Evolutionary conservation across 2,113 vertebrate genomes (phyloP).

Genomic region (Phodopus roborovskii): DNA sequence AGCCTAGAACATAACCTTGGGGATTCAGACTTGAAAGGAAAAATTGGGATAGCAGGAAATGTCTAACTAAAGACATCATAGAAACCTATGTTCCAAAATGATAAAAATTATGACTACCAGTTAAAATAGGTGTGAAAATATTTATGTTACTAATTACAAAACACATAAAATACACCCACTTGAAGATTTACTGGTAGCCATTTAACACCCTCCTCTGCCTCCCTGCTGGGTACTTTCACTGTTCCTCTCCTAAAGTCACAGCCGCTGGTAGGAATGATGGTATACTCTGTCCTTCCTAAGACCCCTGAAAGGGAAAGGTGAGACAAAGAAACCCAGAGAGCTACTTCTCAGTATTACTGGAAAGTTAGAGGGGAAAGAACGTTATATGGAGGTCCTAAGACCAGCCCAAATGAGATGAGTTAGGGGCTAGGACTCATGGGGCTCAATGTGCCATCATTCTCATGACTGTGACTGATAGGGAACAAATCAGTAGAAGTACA

Average conservation of each 20-base stretch:
- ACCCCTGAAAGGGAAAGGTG: background rate
- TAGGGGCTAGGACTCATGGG: background rate
- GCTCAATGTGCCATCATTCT: background rate
- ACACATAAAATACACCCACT: background rate
- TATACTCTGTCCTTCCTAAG: background rate
- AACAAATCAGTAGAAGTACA: background rate
- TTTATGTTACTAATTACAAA: slow-evolving; percentile 33
- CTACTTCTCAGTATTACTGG: background rate
- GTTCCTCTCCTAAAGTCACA: background rate
- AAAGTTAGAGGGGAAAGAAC: background rate
- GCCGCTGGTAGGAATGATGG: too few species aligned
- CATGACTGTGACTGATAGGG: background rate
- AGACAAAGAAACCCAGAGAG: background rate
- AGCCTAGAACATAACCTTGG: background rate
- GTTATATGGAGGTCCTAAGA: background rate
- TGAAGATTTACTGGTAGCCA: background rate
- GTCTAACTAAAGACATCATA: background rate
- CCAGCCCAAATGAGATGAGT: background rate
- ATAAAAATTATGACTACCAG: slow-evolving; percentile 15
- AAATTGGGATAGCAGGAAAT: background rate
- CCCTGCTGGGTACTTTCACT: background rate
- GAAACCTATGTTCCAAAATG: slow-evolving; percentile 30
- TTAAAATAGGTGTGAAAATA: slow-evolving; percentile 7
- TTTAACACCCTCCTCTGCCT: background rate
- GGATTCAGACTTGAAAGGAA: background rate